Conservation (phyloP, 1,140 invertebrate species). For the Maconellicoccus hirsutus region DNA sequence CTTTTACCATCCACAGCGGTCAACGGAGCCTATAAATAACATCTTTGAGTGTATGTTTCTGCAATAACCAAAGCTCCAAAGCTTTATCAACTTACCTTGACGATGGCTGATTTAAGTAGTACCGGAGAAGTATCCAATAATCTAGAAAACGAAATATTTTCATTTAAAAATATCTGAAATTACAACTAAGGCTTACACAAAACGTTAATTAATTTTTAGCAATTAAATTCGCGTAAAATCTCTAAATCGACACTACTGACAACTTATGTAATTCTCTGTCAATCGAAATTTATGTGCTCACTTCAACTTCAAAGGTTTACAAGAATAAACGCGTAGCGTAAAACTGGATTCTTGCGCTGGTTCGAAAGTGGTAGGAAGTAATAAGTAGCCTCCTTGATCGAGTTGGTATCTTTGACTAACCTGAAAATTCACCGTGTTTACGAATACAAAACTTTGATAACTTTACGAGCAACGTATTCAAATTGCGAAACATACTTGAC, state of each 20-base stretch:
- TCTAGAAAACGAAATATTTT: constrained; percentile 36
- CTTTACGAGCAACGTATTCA: background rate
- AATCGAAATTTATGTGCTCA: no score
- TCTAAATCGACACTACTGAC: no score
- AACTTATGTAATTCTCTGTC: no score
- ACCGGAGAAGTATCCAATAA: constrained; percentile 62
- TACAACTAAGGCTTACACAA: no score
- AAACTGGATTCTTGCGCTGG: constrained; percentile 79
- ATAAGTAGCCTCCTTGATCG: constrained; percentile 69
- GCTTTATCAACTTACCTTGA: background rate
- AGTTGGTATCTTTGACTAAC: constrained; percentile 57
- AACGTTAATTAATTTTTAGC: no score
- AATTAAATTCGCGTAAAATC: no score
- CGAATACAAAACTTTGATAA: no score
- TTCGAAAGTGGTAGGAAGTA: constrained; percentile 85
- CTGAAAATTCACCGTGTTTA: constrained; percentile 30
- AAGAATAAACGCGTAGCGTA: constrained; percentile 68
- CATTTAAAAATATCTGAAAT: no score
- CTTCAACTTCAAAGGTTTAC: constrained; percentile 69
- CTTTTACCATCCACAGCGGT: constrained; percentile 54
- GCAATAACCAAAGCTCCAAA: constrained; percentile 2
- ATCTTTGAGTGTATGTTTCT: no score
- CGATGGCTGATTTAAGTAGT: constrained; percentile 54
- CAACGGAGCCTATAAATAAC: constrained; percentile 40
- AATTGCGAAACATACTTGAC: constrained; percentile 54